phyloP scores from a whole-genome alignment of 2,888 invertebrate species.

The Mythimna albipuncta region DNA sequence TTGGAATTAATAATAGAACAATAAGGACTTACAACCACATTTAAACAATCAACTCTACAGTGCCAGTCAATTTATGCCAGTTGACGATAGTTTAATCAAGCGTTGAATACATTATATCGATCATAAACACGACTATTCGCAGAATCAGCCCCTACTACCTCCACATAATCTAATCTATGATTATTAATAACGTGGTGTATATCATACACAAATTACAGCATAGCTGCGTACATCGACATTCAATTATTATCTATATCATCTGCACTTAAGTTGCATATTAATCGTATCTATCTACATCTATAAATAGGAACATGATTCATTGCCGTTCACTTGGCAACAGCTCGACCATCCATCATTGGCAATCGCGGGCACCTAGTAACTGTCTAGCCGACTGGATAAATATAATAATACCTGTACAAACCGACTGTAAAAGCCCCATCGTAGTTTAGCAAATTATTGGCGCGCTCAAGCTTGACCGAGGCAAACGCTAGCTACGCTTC shows the following conservation, averaged over 20 bases:
- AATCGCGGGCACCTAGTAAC: slow-evolving; percentile 65
- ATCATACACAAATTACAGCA: slow-evolving; percentile 38
- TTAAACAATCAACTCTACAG: slow-evolving; percentile 32
- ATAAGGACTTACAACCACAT: slow-evolving; percentile 18
- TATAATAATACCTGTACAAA: slow-evolving; percentile 58
- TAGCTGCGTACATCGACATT: slow-evolving; percentile 34
- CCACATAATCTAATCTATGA: slow-evolving; percentile 32
- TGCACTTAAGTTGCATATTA: slow-evolving; percentile 55
- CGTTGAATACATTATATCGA: slow-evolving; percentile 52
- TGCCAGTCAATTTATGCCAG: slow-evolving; percentile 36
- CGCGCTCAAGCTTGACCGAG: slow-evolving; percentile 70
- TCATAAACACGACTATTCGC: slow-evolving; percentile 46
- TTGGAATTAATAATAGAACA: slow-evolving; percentile 25
- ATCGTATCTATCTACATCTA: slow-evolving; percentile 43
- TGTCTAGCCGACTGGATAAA: slow-evolving; percentile 58
- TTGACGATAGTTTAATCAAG: slow-evolving; percentile 49
- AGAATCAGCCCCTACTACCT: slow-evolving; percentile 26
- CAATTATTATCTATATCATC: slow-evolving; percentile 55
- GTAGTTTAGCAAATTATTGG: slow-evolving; percentile 75
- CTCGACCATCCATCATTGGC: slow-evolving; percentile 64
- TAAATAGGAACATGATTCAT: slow-evolving; percentile 61
- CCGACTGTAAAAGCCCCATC: slow-evolving; percentile 68
- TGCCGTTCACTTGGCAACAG: slow-evolving; percentile 62
- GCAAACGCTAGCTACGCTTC: slow-evolving; percentile 46
- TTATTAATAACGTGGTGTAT: slow-evolving; percentile 41